These are phyloP conservation scores for Parascotia fuliginaria DNA, from an alignment of 2,888 invertebrate species.

Conservation along the genomic window DNA sequence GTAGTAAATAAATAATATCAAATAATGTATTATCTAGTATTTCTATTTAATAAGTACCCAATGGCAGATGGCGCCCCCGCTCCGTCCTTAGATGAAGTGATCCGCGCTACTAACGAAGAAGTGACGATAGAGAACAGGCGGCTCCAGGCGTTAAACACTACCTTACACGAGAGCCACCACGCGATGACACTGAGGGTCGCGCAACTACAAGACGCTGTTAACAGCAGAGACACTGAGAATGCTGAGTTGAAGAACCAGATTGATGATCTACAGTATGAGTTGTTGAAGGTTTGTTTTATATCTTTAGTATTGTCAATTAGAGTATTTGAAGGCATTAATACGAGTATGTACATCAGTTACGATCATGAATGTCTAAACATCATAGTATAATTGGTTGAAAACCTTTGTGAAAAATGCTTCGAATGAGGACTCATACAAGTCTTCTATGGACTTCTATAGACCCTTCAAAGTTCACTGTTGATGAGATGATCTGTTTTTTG, in stretches of 20 bases:
- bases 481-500: too few species aligned
- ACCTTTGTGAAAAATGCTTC: too few species aligned
- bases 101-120: conserved; percentile 94
- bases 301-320: too few species aligned
- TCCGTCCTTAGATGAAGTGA: conserved; percentile 91
- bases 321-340: too few species aligned
- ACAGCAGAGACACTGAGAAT: conserved; percentile 96
- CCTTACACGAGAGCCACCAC: conserved; percentile 96
- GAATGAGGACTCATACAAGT: too few species aligned
- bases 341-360: neutral
- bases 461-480: too few species aligned
- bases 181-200: conserved; percentile 96
- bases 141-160: conserved; percentile 95
- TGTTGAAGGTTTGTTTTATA: conserved; percentile 88
- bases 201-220: conserved; percentile 94
- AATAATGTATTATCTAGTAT: too few species aligned
- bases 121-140: conserved; percentile 96
- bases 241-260: conserved; percentile 98
- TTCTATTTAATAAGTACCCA: too few species aligned
- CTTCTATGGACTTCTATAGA: too few species aligned
- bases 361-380: neutral
- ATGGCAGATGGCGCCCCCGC: conserved; percentile 86
- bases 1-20: too few species aligned
- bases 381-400: too few species aligned
- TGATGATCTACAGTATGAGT: conserved; percentile 97